phyloP scores from a whole-genome alignment of 1,140 invertebrate genomes.

The silkworm (Bombyx mori) region DNA sequence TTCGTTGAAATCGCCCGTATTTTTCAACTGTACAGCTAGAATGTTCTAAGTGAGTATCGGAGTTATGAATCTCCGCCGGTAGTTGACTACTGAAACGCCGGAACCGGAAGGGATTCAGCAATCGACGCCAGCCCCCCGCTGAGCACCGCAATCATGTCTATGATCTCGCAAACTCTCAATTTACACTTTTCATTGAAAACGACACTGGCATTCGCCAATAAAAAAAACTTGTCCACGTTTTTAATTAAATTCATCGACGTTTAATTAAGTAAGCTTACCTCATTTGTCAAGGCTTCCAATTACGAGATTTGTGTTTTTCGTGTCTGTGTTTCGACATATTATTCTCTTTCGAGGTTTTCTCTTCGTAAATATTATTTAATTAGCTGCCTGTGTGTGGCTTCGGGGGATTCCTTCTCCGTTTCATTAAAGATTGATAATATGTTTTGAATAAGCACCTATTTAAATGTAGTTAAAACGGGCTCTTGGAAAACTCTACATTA shows the following conservation, averaged over 20 bases:
- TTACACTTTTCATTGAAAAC: too few relatives aligned
- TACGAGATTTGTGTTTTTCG: too few relatives aligned
- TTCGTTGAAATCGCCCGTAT: conserved; percentile 15
- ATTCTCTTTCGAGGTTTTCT: too few relatives aligned
- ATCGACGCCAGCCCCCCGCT: conserved; percentile 36
- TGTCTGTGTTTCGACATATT: background rate
- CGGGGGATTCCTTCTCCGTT: too few relatives aligned
- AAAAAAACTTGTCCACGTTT: too few relatives aligned
- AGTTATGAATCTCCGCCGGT: conserved; percentile 33
- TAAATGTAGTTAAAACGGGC: too few relatives aligned
- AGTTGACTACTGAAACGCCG: conserved; percentile 30
- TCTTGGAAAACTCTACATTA: too few relatives aligned
- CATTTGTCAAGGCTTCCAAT: conserved; percentile 6
- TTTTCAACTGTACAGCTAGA: conserved; percentile 21
- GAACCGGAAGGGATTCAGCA: conserved; percentile 56
- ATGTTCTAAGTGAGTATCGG: conserved; percentile 23
- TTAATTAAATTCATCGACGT: conserved; percentile 4
- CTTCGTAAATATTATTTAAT: too few relatives aligned
- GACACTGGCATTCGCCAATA: too few relatives aligned
- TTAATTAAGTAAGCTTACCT: conserved; percentile 3
- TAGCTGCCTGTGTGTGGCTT: too few relatives aligned
- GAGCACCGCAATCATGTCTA: conserved; percentile 5
- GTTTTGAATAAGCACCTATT: too few relatives aligned
- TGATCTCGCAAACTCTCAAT: background rate
- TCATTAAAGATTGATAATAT: too few relatives aligned